phyloP scores from a whole-genome alignment of 2,113 vertebrate species.

The Pagrus major region DNA sequence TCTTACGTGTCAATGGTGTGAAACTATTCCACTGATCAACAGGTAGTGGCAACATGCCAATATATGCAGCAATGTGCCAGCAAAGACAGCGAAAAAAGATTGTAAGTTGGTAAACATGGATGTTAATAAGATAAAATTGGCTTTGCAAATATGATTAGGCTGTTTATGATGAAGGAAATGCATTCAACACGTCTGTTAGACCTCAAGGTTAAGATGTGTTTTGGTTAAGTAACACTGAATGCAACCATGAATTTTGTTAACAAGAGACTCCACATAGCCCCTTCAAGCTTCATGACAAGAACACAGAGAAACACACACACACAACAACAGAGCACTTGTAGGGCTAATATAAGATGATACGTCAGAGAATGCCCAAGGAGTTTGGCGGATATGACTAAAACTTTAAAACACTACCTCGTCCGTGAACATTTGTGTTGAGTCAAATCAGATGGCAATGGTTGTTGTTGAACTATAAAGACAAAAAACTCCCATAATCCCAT shows the following conservation, averaged over 20 bases:
- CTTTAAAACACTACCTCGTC: no score
- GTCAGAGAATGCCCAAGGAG: no score
- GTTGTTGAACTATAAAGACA: no score
- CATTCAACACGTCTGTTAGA: background rate
- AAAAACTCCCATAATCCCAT: no score
- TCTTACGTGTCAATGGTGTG: background rate
- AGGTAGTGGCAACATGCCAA: background rate
- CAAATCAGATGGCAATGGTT: no score
- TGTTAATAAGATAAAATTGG: background rate
- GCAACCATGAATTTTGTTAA: background rate
- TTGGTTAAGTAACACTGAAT: background rate
- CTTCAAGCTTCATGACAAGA: slow-evolving; percentile 23
- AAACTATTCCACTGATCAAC: background rate
- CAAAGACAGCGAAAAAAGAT: background rate
- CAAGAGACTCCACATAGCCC: background rate
- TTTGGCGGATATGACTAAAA: no score
- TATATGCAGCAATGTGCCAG: background rate
- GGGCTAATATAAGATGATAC: no score
- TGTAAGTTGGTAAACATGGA: background rate
- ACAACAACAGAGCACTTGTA: no score
- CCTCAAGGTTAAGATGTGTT: background rate
- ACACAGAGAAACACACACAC: slow-evolving; percentile 16
- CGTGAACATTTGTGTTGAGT: no score
- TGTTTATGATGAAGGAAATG: background rate
- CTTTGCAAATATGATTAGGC: background rate